These are phyloP conservation scores for Apus apus DNA, from an alignment of 2,113 vertebrate species.

Conservation along the genomic window DNA sequence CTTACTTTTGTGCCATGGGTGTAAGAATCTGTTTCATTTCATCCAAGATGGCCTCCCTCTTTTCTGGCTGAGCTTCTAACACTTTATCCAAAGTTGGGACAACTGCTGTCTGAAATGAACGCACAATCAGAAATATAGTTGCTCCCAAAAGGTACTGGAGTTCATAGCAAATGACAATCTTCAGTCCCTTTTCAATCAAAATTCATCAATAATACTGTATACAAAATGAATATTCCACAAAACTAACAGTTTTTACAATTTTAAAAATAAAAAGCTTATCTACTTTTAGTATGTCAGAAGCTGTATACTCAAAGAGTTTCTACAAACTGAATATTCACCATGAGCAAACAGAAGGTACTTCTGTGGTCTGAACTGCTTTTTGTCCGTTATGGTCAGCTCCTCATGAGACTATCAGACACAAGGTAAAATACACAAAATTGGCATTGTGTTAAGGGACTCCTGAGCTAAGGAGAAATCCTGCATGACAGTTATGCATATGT, in stretches of 20 bases:
- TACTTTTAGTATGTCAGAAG: background rate
- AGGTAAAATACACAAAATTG: background rate
- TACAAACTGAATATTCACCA: background rate
- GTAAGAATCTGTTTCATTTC: conserved; percentile 94
- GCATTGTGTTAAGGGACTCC: background rate
- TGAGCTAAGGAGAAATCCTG: background rate
- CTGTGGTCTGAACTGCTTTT: background rate
- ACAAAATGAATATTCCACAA: background rate
- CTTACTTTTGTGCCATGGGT: conserved; percentile 95
- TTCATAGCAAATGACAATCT: background rate
- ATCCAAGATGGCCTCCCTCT: conserved; percentile 85
- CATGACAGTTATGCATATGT: background rate
- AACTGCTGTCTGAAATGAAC: conserved; percentile 79
- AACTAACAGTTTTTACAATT: background rate
- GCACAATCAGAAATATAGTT: background rate
- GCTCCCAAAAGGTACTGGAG: background rate
- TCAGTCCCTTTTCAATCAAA: background rate
- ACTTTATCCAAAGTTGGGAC: conserved; percentile 88
- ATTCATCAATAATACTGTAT: background rate
- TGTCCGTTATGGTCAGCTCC: background rate
- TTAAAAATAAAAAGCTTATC: background rate
- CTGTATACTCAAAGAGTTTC: background rate
- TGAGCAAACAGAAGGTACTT: background rate
- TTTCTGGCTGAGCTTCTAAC: conserved; percentile 82
- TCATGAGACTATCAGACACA: background rate